Evolutionary conservation across 2,797 vertebrate species (phyloP).

Genomic region (Balearica regulorum): DNA sequence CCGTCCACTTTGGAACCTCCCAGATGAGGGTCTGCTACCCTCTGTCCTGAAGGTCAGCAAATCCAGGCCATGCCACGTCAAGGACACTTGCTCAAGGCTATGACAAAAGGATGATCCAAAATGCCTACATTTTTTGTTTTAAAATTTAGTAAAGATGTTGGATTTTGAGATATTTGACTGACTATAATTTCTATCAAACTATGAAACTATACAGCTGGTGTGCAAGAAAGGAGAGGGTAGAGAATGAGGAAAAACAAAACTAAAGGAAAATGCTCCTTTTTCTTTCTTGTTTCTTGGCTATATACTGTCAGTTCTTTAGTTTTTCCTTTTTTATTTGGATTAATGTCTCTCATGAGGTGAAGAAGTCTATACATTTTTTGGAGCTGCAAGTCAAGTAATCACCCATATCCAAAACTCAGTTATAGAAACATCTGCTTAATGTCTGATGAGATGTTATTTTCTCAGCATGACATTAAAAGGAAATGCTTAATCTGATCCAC

Average conservation of each 20-base stretch:
- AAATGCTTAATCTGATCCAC: not conserved
- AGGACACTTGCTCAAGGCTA: fast-evolving
- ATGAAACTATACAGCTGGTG: fast-evolving
- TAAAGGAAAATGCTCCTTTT: not conserved
- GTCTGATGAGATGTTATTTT: not conserved
- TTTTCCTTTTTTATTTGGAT: conserved; percentile 6
- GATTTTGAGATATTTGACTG: not conserved
- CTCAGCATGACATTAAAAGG: not conserved
- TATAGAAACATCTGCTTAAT: conserved; percentile 20
- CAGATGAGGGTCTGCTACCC: not conserved
- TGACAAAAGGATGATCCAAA: not conserved
- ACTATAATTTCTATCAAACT: fast-evolving
- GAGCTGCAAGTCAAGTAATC: not conserved
- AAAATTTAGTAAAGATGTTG: fast-evolving
- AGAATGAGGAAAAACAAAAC: not conserved
- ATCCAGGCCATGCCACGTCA: fast-evolving
- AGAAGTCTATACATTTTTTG: not conserved
- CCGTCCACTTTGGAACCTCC: fast-evolving
- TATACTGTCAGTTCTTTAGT: not conserved
- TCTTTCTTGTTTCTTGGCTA: not conserved
- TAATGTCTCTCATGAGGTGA: not conserved
- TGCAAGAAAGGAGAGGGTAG: not conserved
- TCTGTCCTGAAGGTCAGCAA: fast-evolving
- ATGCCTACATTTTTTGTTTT: fast-evolving
- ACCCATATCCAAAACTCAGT: not conserved